Evolutionary conservation across 2,113 vertebrate species (phyloP).

Genomic region (Melierax canorus): DNA sequence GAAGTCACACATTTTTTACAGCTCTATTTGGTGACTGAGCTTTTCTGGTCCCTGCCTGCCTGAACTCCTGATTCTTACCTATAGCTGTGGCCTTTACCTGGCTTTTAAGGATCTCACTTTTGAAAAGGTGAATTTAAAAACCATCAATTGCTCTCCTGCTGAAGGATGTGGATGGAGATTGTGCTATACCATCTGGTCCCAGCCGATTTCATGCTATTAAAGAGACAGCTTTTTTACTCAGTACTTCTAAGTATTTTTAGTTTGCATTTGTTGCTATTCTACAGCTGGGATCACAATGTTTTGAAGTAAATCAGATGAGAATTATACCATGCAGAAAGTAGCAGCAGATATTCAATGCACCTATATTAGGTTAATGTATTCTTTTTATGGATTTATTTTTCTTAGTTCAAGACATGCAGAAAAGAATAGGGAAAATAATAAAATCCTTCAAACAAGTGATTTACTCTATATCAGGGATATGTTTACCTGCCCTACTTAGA

Average conservation of each 20-base stretch:
- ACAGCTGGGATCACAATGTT: slow-evolving; percentile 61
- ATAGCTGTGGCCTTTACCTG: neutral
- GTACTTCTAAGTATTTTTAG: slow-evolving; percentile 47
- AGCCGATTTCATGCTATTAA: neutral
- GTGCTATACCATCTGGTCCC: neutral
- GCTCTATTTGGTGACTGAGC: neutral
- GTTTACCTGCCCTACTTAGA: slow-evolving; percentile 70
- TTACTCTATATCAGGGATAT: slow-evolving; percentile 64
- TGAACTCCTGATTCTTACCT: neutral
- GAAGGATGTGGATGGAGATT: neutral
- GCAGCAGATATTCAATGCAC: slow-evolving; percentile 41
- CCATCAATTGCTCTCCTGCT: neutral
- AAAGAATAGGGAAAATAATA: slow-evolving; percentile 56
- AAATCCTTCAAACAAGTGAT: slow-evolving; percentile 61
- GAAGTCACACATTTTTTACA: neutral
- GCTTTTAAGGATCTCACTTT: neutral
- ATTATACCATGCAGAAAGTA: slow-evolving; percentile 18
- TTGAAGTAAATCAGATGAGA: slow-evolving; percentile 66
- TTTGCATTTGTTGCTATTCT: slow-evolving; percentile 28
- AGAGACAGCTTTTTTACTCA: slow-evolving; percentile 15
- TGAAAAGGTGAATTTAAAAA: neutral
- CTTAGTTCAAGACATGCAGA: slow-evolving; percentile 25
- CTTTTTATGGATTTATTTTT: slow-evolving; percentile 64
- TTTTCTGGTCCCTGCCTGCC: neutral
- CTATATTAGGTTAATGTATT: slow-evolving; percentile 69